These are phyloP conservation scores for Eciton burchellii DNA, from an alignment of 1,140 invertebrate genomes.

Conservation along the genomic window DNA sequence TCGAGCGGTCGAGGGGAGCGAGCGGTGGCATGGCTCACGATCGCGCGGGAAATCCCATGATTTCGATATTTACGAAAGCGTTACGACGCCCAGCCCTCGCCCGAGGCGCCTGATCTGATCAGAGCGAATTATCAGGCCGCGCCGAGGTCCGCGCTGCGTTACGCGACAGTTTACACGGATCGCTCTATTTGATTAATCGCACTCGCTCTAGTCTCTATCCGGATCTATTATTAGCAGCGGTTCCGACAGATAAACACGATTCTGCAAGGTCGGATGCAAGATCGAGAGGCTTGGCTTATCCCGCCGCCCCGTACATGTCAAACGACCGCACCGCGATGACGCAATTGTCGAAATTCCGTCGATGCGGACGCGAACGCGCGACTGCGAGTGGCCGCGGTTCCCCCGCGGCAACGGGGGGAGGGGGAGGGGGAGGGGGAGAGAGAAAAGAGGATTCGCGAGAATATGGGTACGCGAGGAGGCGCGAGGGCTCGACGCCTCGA, in stretches of 20 bases:
- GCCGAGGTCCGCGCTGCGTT: conserved; percentile 60
- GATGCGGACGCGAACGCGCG: too few relatives aligned
- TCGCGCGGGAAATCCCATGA: too few relatives aligned
- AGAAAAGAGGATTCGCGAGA: conserved; percentile 55
- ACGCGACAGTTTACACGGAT: conserved; percentile 42
- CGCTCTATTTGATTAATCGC: conserved; percentile 70
- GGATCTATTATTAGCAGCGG: conserved; percentile 31
- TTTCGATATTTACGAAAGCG: too few relatives aligned
- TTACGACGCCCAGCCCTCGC: too few relatives aligned
- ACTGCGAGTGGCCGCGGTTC: too few relatives aligned
- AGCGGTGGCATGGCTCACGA: too few relatives aligned
- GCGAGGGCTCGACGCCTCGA: conserved; percentile 6
- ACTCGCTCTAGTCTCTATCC: conserved; percentile 17
- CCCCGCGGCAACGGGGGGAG: too few relatives aligned
- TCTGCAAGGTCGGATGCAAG: conserved; percentile 4
- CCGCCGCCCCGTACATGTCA: too few relatives aligned
- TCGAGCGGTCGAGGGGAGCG: too few relatives aligned
- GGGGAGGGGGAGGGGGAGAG: too few relatives aligned
- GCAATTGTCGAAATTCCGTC: background rate
- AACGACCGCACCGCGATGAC: too few relatives aligned
- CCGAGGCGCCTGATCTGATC: too few relatives aligned
- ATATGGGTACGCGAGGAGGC: conserved; percentile 35
- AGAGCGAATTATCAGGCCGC: conserved; percentile 57
- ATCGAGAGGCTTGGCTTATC: conserved; percentile 21
- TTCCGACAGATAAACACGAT: conserved; percentile 33